Percentiles rank a stretch among this genome's conserved stretches.
phyloP scores from a whole-genome alignment of 1,140 invertebrate species.

The Grapholita molesta region DNA sequence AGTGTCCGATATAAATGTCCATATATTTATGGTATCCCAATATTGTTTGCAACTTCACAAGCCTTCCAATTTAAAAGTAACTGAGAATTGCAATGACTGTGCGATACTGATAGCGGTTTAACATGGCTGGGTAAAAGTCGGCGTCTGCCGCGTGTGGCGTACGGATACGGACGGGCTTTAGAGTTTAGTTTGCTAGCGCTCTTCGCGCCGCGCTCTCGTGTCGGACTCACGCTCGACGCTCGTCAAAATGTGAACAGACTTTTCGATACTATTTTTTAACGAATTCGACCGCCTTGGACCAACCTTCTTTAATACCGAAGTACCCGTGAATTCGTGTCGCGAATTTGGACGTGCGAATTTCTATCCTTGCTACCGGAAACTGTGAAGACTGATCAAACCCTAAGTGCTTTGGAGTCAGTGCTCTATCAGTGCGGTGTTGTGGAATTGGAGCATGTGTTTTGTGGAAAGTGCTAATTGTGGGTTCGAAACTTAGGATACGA shows the following conservation, averaged over 20 bases:
- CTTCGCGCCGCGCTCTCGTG: constrained; percentile 70
- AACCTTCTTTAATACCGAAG: constrained; percentile 58
- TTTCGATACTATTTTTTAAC: constrained; percentile 67
- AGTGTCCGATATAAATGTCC: constrained; percentile 33
- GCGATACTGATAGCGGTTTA: constrained; percentile 31
- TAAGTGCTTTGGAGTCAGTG: constrained; percentile 61
- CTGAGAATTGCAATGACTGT: neutral
- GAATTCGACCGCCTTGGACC: constrained; percentile 66
- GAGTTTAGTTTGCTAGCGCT: constrained; percentile 73
- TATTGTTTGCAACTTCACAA: constrained; percentile 65
- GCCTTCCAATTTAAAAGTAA: constrained; percentile 44
- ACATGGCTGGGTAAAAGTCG: constrained; percentile 67
- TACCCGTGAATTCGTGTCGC: constrained; percentile 61
- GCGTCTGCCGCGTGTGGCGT: constrained; percentile 66
- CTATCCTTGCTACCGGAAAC: constrained; percentile 60
- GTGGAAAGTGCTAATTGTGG: constrained; percentile 61
- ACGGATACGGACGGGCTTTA: constrained; percentile 56
- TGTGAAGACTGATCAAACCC: constrained; percentile 69
- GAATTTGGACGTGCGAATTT: constrained; percentile 59
- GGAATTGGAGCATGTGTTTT: constrained; percentile 53
- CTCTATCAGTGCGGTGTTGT: constrained; percentile 60
- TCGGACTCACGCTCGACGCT: constrained; percentile 32
- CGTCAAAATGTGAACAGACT: constrained; percentile 36
- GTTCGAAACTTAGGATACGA: constrained; percentile 46
- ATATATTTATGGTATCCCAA: constrained; percentile 60